These are phyloP conservation scores for Entomobrya proxima DNA, from an alignment of 2,888 invertebrate species.

Conservation along the genomic window DNA sequence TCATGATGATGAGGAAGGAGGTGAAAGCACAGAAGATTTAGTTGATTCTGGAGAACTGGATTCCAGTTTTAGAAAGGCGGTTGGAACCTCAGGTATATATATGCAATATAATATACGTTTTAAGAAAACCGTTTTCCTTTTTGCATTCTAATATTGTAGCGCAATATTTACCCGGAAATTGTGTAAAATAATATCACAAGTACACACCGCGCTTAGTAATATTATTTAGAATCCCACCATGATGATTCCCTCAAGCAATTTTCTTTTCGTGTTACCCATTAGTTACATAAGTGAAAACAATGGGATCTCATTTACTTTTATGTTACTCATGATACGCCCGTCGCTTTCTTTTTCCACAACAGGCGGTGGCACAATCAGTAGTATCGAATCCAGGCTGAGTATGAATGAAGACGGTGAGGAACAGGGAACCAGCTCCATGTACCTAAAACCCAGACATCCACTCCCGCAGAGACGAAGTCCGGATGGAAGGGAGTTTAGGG, in stretches of 20 bases:
- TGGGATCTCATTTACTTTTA: constrained; percentile 62
- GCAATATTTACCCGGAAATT: neutral
- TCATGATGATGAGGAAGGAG: constrained; percentile 80
- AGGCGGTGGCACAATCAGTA: constrained; percentile 67
- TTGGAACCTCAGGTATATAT: constrained; percentile 59
- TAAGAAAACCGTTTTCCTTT: neutral
- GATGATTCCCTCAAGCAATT: constrained; percentile 36
- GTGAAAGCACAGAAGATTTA: constrained; percentile 68
- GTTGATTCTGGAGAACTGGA: constrained; percentile 64
- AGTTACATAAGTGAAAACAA: constrained; percentile 55
- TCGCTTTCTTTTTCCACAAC: neutral
- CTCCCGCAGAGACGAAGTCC: constrained; percentile 74
- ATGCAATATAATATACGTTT: neutral
- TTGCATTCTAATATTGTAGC: neutral
- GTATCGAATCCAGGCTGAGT: constrained; percentile 58
- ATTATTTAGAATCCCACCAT: neutral
- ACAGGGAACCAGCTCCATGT: constrained; percentile 59
- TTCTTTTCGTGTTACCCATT: constrained; percentile 30
- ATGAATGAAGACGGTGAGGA: constrained; percentile 61
- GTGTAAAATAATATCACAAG: neutral
- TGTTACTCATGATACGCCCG: constrained; percentile 42
- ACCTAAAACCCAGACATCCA: constrained; percentile 53
- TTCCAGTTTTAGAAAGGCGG: constrained; percentile 58
- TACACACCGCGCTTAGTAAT: neutral
- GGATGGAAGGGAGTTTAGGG: constrained; percentile 74